Conservation (phyloP, 53 echinoderm and acorn worm genomes). For the Echinometra lucunter region DNA sequence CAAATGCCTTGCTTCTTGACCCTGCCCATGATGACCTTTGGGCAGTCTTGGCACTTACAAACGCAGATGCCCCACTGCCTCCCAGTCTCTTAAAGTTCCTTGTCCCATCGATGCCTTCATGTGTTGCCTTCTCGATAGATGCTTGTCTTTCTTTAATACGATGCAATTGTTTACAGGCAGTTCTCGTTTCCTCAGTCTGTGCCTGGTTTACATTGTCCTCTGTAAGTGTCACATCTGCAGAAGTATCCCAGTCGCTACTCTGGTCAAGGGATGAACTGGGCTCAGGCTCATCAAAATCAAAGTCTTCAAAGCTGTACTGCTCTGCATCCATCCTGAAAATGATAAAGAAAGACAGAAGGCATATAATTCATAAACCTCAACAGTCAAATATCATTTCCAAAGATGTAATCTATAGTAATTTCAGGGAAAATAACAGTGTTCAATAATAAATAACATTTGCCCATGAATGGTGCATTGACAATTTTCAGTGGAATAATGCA, state of each 20-base stretch:
- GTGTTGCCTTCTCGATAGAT: not conserved
- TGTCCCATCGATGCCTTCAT: not conserved
- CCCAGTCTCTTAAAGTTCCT: constrained; percentile 4
- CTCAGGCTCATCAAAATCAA: constrained; percentile 75
- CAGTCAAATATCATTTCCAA: not conserved
- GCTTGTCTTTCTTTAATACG: constrained; percentile 40
- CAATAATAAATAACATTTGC: too few species aligned
- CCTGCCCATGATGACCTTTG: constrained; percentile 68
- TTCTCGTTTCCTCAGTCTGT: not conserved
- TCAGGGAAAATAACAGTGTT: too few species aligned
- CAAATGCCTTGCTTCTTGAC: constrained; percentile 12
- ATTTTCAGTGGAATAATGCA: too few species aligned
- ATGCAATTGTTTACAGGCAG: constrained; percentile 44
- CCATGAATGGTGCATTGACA: too few species aligned
- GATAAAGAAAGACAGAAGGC: not conserved
- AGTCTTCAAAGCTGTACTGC: constrained; percentile 98
- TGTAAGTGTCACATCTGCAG: constrained; percentile 52
- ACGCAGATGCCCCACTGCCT: constrained; percentile 37
- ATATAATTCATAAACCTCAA: not conserved
- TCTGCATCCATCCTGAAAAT: constrained; percentile 92
- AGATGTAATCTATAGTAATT: too few species aligned
- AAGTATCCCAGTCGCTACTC: constrained; percentile 56
- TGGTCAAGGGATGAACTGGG: constrained; percentile 29
- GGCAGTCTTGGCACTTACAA: constrained; percentile 45
- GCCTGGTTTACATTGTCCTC: constrained; percentile 11